Conservation (phyloP, 2,113 vertebrate genomes). For the Carollia perspicillata region DNA sequence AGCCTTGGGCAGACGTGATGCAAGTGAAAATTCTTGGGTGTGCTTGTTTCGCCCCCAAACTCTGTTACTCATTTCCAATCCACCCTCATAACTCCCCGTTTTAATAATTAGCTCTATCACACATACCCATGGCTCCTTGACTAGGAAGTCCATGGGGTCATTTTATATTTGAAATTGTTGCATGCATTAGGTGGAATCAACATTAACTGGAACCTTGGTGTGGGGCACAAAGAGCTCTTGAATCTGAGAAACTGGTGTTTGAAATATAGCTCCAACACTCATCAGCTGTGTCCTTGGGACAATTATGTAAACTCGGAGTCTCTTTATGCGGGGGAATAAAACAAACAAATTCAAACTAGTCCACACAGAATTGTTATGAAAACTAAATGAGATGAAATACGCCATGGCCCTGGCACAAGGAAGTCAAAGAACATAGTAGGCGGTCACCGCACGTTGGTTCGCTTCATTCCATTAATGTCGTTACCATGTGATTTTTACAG, state of each 20-base stretch:
- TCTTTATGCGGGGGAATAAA: background rate
- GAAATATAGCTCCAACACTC: background rate
- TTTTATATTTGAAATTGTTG: background rate
- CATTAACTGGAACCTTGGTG: background rate
- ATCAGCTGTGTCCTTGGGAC: background rate
- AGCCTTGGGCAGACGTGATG: background rate
- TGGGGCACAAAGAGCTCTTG: background rate
- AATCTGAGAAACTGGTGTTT: background rate
- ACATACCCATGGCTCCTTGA: background rate
- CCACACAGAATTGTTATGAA: background rate
- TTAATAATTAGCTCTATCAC: background rate
- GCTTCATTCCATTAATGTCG: background rate
- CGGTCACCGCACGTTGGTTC: background rate
- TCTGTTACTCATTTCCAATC: background rate
- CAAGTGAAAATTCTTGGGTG: conserved; percentile 53
- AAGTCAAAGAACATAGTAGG: background rate
- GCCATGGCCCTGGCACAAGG: background rate
- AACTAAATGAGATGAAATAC: background rate
- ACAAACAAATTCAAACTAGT: background rate
- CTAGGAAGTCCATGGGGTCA: background rate
- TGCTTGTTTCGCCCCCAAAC: conserved; percentile 70
- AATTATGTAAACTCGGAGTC: background rate
- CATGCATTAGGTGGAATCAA: background rate
- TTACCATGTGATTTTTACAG: background rate
- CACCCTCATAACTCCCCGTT: background rate